Evolutionary conservation across 2,113 vertebrate species (phyloP), one percentile per base, ranked within the genome.

Genomic region (Phasianus colchicus): DNA sequence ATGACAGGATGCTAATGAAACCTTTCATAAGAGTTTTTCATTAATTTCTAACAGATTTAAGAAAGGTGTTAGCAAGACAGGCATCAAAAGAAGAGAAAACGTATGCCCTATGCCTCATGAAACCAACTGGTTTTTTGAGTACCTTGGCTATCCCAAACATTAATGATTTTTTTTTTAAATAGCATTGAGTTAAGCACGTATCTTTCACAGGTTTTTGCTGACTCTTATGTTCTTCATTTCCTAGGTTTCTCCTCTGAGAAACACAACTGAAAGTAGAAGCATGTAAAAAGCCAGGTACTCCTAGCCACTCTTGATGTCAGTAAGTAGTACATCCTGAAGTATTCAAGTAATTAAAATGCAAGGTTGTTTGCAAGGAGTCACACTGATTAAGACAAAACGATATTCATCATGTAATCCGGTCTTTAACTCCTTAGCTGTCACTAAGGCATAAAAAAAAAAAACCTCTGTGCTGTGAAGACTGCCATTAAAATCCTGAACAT

Each of bases 231-330:
- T 76, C 64, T 58, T 90, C n/a, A 54, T 92, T 90, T 95, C 88
- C 83, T 63, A 90, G 21, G 70, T 72, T 69, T 88, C 58, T 90
- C 52, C 72, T 48, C 74, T 73, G 38, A 67, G 74, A 76, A 83
- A 72, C 19, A n/a, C 38, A 40, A 54, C 58, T 58, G 76, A 90
- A 84, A 76, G n/a, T 21, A 43, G 13, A 75, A 52, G 36, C 58
- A 38, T 18, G 27, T 10, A 67, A 58, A 83, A 61, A 48, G 6
- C 30, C 2, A 43, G 11, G 50, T 19, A 47, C 48, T 54, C 38
- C 20, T 1, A 25, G 60, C 66, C 32, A 34, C 78, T 65, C 67
- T 4, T 36, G 22, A 52, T 12, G 5, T 2, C 66, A 74, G 27
- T 43, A 38, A 86, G 61, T 27, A 34, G 36, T 34, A 57, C 4